Base-by-base conservation (phyloP, 2,888 invertebrate species). In the Epistrophe eligans region DNA sequence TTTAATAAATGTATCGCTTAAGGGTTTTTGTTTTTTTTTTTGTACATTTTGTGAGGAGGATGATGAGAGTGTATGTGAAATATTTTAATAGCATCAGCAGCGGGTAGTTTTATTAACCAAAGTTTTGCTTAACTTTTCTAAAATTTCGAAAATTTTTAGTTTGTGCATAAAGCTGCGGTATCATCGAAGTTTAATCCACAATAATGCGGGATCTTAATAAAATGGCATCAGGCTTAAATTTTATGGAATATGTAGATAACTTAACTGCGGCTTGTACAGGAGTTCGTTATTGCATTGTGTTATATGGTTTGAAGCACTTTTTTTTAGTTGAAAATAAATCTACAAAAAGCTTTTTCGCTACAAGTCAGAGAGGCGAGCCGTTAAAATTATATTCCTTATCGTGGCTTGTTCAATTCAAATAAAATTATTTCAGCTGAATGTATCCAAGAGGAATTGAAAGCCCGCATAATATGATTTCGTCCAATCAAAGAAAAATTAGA, bases 1-100 rank as follows among this genome's bases (percentile, higher is more conserved):
- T 87, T 87, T 83, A 87, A 83, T 87, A 83, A 87, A 87, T 84
- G 76, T 72, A 67, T 66, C 71, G 71, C 83, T 66, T 38, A 24
- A 38, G 72, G 87, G 40, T 45, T 40, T 57, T 52, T 43, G 45
- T 60, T 66, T 40, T 32, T 57, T 55, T 48, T 64, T 38, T 13
- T 4, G 52, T 50, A 43, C 7, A 9, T 13, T 17, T 24, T 13
- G 28, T 32, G 35, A 9, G n/a, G 62, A 45, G 17, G 48, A 38
- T 57, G 24, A 13, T 43, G 60, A 24, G 24, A 24, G 60, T 24
- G 70, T 43, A 40, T 71, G 43, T 35, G 55, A 55, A 66, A 77
- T 64, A 77, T 40, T 81, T 38, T 45, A 48, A 71, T 82, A 48
- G 73, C 40, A 58, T 11, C 55, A 48, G 73, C 40, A 58, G 15